Evolutionary conservation across 2,797 vertebrate genomes (phyloP).

Genomic region (Cuculus canorus): DNA sequence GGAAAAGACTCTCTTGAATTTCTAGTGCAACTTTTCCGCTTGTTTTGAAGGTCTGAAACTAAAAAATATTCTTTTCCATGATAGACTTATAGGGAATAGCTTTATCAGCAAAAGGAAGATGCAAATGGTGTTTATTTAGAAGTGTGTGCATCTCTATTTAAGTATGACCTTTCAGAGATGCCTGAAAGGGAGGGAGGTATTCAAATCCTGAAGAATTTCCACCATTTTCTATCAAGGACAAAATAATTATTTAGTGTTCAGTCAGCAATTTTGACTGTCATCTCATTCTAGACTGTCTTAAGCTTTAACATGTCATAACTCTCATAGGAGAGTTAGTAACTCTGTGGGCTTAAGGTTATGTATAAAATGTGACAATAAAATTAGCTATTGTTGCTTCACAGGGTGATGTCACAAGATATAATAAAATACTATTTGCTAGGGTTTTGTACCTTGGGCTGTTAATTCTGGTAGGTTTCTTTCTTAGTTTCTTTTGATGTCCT

Average conservation of each 20-base stretch:
- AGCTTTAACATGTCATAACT: not conserved
- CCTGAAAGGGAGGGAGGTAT: not conserved
- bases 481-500: not conserved
- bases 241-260: not conserved
- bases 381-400: not conserved
- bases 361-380: not conserved
- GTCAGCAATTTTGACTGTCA: not conserved
- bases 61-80: not conserved
- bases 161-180: slow-evolving; percentile 13
- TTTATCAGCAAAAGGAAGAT: not conserved
- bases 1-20: not conserved
- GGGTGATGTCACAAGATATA: not conserved
- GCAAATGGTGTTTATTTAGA: slow-evolving; percentile 1
- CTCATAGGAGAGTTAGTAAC: not conserved
- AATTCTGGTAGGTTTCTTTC: not conserved
- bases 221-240: not conserved
- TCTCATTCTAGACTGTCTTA: not conserved
- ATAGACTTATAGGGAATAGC: not conserved
- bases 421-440: not conserved
- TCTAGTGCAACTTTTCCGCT: not conserved
- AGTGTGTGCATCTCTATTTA: slow-evolving; percentile 10
- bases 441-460: not conserved
- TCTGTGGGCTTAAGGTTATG: not conserved
- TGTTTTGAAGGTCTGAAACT: not conserved
- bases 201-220: slow-evolving; percentile 29